Evolutionary conservation across 2,113 vertebrate genomes (phyloP).

Genomic region (Calyptommatus sinebrachiatus): DNA sequence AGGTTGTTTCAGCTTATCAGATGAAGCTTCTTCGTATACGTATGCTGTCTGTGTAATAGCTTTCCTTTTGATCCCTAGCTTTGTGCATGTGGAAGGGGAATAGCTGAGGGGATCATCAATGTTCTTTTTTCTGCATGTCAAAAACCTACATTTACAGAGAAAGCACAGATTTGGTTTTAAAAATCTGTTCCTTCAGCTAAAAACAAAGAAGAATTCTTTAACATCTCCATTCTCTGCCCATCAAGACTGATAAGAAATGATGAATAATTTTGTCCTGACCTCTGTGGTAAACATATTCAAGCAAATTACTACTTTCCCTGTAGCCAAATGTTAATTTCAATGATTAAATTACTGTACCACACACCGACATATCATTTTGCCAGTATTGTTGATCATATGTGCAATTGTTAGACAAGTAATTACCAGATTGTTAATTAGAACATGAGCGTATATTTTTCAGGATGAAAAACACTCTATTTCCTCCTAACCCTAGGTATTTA

Average conservation of each 20-base stretch:
- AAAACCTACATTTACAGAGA: neutral
- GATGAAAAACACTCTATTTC: slow-evolving; percentile 5
- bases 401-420: slow-evolving; percentile 44
- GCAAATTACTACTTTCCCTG: slow-evolving; percentile 31
- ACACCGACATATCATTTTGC: slow-evolving; percentile 30
- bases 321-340: slow-evolving; percentile 53
- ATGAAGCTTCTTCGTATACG: slow-evolving; percentile 12
- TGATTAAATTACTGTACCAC: slow-evolving; percentile 5
- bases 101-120: neutral
- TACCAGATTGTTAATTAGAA: slow-evolving; percentile 54
- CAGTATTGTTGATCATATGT: slow-evolving; percentile 35
- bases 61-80: slow-evolving; percentile 17
- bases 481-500: neutral
- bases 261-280: slow-evolving; percentile 41
- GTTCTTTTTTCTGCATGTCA: slow-evolving; percentile 11
- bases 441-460: slow-evolving; percentile 40
- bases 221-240: slow-evolving; percentile 21
- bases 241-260: slow-evolving; percentile 23
- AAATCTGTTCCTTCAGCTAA: slow-evolving; percentile 33
- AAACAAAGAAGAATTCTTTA: slow-evolving; percentile 23
- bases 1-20: slow-evolving; percentile 10
- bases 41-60: neutral
- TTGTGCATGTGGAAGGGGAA: neutral
- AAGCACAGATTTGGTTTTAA: slow-evolving; percentile 19
- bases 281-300: slow-evolving; percentile 36